phyloP scores from a whole-genome alignment of 2,797 vertebrate species.

The Gambelia wislizenii region DNA sequence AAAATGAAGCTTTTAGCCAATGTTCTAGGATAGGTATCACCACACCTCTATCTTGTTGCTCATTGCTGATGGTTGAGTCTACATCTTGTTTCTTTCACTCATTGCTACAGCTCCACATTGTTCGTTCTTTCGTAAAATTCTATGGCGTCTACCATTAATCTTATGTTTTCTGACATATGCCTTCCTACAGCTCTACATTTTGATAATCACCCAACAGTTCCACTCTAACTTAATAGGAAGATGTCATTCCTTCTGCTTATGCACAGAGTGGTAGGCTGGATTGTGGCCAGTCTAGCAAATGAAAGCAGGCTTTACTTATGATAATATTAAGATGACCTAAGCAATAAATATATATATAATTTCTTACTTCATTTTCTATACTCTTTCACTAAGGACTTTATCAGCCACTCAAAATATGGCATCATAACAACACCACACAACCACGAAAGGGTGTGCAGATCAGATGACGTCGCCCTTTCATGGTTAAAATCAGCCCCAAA shows the following conservation, averaged over 20 bases:
- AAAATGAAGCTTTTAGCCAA: neutral
- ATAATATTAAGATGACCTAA: neutral
- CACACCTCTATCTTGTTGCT: neutral
- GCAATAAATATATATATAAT: rapidly evolving
- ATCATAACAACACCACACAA: too few species aligned
- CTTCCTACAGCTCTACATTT: neutral
- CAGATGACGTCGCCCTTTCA: too few species aligned
- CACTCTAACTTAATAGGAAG: neutral
- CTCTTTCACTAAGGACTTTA: neutral
- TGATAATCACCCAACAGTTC: neutral
- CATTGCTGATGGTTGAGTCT: neutral
- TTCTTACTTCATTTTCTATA: rapidly evolving
- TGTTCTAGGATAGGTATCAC: neutral
- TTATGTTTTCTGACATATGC: too few species aligned
- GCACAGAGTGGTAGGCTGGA: neutral
- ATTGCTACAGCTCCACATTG: neutral
- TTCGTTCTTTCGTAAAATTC: too few species aligned
- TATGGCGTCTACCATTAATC: too few species aligned
- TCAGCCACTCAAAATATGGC: too few species aligned
- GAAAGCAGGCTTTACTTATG: neutral
- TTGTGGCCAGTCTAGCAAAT: neutral
- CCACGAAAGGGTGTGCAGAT: too few species aligned
- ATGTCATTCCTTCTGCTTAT: neutral
- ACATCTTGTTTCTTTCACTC: neutral
- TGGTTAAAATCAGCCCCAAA: too few species aligned